Evolutionary conservation across 35 echinoderm and acorn worm species (phyloP).

Genomic region (Stichopus chloronotus): DNA sequence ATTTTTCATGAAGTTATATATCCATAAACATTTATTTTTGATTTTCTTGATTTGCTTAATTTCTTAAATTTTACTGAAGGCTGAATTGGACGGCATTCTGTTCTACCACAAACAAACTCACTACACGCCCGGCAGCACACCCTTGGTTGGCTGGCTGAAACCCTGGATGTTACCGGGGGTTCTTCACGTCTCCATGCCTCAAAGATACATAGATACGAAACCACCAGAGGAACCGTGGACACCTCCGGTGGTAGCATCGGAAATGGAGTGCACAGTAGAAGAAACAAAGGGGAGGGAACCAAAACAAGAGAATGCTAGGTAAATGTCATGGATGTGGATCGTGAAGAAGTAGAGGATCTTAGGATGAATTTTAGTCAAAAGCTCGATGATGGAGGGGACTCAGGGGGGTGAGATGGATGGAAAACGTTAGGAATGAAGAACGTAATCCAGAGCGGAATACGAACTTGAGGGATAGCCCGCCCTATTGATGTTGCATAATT

Average conservation of each 20-base stretch:
- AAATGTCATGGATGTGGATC: not conserved
- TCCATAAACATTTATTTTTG: too few relatives aligned
- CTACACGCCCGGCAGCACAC: constrained; percentile 84
- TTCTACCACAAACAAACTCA: constrained; percentile 97
- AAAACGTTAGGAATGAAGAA: too few relatives aligned
- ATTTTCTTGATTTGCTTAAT: not conserved
- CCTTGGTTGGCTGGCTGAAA: constrained; percentile 90
- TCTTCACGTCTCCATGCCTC: constrained; percentile 78
- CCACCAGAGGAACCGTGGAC: constrained; percentile 71
- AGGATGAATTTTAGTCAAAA: too few relatives aligned
- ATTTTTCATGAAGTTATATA: too few relatives aligned
- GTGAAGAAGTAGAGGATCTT: too few relatives aligned
- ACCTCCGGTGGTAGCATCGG: constrained; percentile 62
- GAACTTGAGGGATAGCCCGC: too few relatives aligned
- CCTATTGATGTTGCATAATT: too few relatives aligned
- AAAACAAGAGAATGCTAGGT: not conserved
- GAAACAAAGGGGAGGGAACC: not conserved
- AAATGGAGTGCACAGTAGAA: constrained; percentile 51
- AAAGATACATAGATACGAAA: constrained; percentile 65
- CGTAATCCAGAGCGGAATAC: too few relatives aligned
- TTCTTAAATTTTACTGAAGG: constrained; percentile 43
- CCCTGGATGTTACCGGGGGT: constrained; percentile 97
- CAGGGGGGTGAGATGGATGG: too few relatives aligned
- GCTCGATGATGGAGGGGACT: too few relatives aligned
- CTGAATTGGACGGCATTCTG: constrained; percentile 82